Conservation (phyloP, 37 sponge, comb jelly and placozoan species). For the Ianthella basta region DNA sequence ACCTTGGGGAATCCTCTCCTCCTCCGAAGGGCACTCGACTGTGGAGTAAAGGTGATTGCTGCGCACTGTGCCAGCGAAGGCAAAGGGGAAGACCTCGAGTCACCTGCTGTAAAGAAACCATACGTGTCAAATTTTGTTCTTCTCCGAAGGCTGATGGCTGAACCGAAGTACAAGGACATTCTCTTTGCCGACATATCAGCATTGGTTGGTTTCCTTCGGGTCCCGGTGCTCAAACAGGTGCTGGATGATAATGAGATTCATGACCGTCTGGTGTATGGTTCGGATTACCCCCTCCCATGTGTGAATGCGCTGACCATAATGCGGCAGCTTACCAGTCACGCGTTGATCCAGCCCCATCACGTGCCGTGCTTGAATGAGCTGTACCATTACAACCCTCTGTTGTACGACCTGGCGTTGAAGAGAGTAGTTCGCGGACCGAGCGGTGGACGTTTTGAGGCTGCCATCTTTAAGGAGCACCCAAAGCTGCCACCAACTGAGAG, state of each 20-base stretch:
- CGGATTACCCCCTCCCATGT: slow-evolving; percentile 88
- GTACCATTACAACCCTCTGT: slow-evolving; percentile 84
- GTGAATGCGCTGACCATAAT: slow-evolving; percentile 14
- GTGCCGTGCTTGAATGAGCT: slow-evolving; percentile 72
- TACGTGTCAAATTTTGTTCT: slow-evolving; percentile 60
- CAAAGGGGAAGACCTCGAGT: slow-evolving; percentile 56
- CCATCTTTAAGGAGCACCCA: slow-evolving; percentile 77
- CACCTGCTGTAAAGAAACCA: not conserved
- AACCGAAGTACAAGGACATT: slow-evolving; percentile 62
- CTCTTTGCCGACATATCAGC: slow-evolving; percentile 93
- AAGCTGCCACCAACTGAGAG: slow-evolving; percentile 26
- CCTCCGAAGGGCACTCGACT: slow-evolving; percentile 66
- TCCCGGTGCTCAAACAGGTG: slow-evolving; percentile 56
- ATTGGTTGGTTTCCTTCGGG: slow-evolving; percentile 66
- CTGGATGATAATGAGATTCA: slow-evolving; percentile 79
- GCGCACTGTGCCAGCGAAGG: slow-evolving; percentile 93
- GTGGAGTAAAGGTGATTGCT: slow-evolving; percentile 86
- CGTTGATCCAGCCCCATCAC: not conserved
- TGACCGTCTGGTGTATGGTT: slow-evolving; percentile 78
- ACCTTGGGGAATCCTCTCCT: slow-evolving; percentile 84
- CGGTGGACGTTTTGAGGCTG: slow-evolving; percentile 61
- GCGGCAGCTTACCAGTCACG: not conserved
- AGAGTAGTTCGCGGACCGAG: slow-evolving; percentile 48
- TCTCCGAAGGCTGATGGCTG: slow-evolving; percentile 75
- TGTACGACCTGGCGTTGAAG: slow-evolving; percentile 83